Percentiles rank a stretch among this genome's conserved stretches.
Evolutionary conservation across 2,888 invertebrate genomes (phyloP).

Genomic region (Drosophila austrosaltans): DNA sequence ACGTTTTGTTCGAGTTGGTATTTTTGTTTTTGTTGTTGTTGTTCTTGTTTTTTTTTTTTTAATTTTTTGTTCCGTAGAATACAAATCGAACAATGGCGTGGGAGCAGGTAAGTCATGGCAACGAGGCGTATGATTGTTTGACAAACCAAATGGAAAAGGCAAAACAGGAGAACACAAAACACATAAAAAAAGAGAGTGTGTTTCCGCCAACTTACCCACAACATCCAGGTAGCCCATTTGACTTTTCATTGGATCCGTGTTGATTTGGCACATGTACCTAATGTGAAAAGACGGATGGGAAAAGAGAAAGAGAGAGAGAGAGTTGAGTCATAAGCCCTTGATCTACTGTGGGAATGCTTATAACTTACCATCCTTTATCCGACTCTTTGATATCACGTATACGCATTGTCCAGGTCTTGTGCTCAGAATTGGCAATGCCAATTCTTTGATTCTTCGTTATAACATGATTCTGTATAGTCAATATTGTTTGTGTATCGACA

Average conservation of each 20-base stretch:
- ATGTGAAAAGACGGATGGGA: not conserved
- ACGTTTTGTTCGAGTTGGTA: constrained; percentile 59
- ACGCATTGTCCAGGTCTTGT: constrained; percentile 92
- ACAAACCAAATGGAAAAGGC: constrained; percentile 47
- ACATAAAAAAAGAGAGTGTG: constrained; percentile 15
- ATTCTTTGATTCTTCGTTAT: constrained; percentile 95
- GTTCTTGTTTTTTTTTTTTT: constrained; percentile 26
- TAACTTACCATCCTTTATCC: constrained; percentile 88
- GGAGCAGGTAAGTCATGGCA: constrained; percentile 23
- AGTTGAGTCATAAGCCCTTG: not conserved
- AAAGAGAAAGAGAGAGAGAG: not conserved
- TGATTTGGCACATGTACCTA: constrained; percentile 85
- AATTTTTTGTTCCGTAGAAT: constrained; percentile 29
- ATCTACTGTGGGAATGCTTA: not conserved
- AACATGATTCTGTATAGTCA: constrained; percentile 94
- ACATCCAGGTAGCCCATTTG: constrained; percentile 94
- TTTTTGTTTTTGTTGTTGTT: constrained; percentile 13
- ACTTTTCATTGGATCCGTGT: constrained; percentile 85
- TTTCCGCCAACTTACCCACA: constrained; percentile 87
- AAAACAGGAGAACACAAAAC: constrained; percentile 22
- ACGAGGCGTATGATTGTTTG: constrained; percentile 57
- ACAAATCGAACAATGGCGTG: constrained; percentile 42
- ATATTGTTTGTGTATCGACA: constrained; percentile 92
- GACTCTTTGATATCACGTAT: constrained; percentile 90
- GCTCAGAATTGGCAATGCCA: constrained; percentile 90